Evolutionary conservation across 2,797 vertebrate genomes (phyloP).

Genomic region (Oreonectes daqikongensis): DNA sequence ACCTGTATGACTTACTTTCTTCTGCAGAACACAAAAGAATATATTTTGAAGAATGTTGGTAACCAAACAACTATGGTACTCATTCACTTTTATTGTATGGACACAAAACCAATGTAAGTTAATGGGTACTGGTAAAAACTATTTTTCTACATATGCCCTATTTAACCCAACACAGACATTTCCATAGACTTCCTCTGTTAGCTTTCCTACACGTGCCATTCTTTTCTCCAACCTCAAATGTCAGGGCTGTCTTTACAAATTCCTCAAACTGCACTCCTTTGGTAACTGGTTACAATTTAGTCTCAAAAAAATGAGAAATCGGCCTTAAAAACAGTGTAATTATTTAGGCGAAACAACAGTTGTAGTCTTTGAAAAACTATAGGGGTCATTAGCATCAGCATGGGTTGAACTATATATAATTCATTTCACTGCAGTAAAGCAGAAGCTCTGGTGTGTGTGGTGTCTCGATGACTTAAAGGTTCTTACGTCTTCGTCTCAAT

Average conservation of each 20-base stretch:
- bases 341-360: background rate
- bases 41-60: no score
- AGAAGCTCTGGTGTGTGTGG: conserved; percentile 26
- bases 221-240: background rate
- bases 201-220: background rate
- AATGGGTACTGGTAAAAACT: no score
- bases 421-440: conserved; percentile 22
- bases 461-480: conserved; percentile 55
- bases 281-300: conserved; percentile 1
- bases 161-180: background rate
- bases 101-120: no score
- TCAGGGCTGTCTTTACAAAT: background rate
- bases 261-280: conserved; percentile 9
- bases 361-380: conserved; percentile 20
- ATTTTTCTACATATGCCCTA: background rate
- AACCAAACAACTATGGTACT: no score
- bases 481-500: conserved; percentile 63
- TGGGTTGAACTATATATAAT: conserved; percentile 16
- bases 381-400: conserved; percentile 36
- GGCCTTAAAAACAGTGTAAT: conserved; percentile 1
- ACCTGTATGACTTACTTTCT: no score
- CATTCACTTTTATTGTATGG: no score
- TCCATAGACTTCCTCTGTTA: background rate
- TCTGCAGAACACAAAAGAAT: no score
- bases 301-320: conserved; percentile 1